Evolutionary conservation across 2,888 invertebrate species (phyloP).

Genomic region (Coelogynopora nodosa): DNA sequence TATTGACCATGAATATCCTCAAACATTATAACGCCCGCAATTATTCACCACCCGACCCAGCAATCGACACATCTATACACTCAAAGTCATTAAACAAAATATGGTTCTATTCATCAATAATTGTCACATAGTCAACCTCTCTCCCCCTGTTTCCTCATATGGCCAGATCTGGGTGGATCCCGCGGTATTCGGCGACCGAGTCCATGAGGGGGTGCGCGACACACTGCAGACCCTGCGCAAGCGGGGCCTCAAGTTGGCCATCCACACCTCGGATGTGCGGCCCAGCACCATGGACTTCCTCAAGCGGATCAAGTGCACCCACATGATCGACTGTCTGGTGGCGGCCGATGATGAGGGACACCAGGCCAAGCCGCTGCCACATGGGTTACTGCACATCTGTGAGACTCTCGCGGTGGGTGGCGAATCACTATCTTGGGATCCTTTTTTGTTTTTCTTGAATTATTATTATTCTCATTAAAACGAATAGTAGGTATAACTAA

Average conservation of each 20-base stretch:
- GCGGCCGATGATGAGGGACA: conserved; percentile 62
- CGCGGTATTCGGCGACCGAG: conserved; percentile 37
- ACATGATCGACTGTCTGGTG: conserved; percentile 60
- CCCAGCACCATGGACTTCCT: conserved; percentile 48
- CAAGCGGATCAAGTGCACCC: conserved; percentile 48
- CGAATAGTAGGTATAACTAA: too few relatives aligned
- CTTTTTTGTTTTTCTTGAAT: too few relatives aligned
- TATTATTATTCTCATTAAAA: too few relatives aligned
- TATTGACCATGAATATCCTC: too few relatives aligned
- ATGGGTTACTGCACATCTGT: conserved; percentile 60
- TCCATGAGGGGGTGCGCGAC: conserved; percentile 1
- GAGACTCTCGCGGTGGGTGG: conserved; percentile 52
- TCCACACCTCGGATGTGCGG: conserved; percentile 62
- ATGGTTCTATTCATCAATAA: too few relatives aligned
- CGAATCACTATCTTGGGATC: too few relatives aligned
- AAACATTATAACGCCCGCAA: too few relatives aligned
- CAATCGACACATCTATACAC: too few relatives aligned
- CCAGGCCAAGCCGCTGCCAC: conserved; percentile 61
- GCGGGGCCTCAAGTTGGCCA: conserved; percentile 61
- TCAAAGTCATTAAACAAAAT: too few relatives aligned
- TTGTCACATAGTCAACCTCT: too few relatives aligned
- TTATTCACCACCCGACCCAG: too few relatives aligned
- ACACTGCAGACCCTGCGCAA: conserved; percentile 55
- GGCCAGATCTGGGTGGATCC: conserved; percentile 38
- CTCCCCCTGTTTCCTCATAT: too few relatives aligned